These are phyloP conservation scores for Drosophila diplacantha DNA, from an alignment of 2,888 invertebrate genomes.

Conservation along the genomic window DNA sequence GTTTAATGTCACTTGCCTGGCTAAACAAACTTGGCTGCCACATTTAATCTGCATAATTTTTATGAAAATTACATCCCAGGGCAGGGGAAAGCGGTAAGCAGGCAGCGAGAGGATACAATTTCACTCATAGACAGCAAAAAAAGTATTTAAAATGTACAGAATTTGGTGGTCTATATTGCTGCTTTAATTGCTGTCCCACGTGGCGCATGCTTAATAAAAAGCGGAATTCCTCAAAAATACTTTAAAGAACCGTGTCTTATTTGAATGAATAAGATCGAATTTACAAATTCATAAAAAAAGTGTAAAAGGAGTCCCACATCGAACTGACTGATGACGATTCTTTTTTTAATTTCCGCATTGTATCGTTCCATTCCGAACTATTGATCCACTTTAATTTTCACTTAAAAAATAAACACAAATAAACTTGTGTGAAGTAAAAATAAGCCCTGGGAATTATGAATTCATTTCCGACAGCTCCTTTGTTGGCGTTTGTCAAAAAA, in stretches of 20 bases:
- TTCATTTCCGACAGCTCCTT: background rate
- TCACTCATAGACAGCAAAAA: constrained; percentile 10
- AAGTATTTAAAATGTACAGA: constrained; percentile 4
- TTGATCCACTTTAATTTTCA: background rate
- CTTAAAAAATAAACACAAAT: background rate
- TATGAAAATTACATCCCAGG: constrained; percentile 49
- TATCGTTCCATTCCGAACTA: background rate
- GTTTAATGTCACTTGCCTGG: constrained; percentile 63
- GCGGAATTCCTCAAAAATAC: background rate
- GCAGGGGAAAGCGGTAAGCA: constrained; percentile 7
- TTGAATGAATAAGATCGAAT: background rate
- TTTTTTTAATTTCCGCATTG: background rate
- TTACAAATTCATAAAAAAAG: background rate
- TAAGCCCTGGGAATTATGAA: background rate
- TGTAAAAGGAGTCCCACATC: too few relatives aligned
- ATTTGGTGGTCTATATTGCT: constrained; percentile 22
- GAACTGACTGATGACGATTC: background rate
- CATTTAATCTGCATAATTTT: constrained; percentile 72
- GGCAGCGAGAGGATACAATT: constrained; percentile 1
- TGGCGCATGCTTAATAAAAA: constrained; percentile 37
- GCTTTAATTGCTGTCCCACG: constrained; percentile 48
- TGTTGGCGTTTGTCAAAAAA: constrained; percentile 5
- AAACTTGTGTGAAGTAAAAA: background rate
- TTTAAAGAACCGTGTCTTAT: background rate
- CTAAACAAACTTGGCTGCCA: constrained; percentile 56